These are phyloP conservation scores for Myrmophylax atrothorax DNA, from an alignment of 2,113 vertebrate genomes.

Conservation along the genomic window DNA sequence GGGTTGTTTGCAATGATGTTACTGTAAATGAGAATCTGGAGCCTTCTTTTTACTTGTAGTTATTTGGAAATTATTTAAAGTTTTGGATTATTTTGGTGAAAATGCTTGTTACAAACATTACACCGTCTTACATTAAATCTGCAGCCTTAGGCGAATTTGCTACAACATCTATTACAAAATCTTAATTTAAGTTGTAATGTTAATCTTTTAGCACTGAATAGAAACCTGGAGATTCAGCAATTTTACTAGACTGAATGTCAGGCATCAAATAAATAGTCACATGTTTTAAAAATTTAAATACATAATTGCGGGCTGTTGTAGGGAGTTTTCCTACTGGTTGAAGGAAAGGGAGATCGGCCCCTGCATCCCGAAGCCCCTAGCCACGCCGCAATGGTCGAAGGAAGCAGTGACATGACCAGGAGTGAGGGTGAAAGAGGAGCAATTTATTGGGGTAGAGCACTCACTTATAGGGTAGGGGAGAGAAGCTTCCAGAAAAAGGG, in stretches of 20 bases:
- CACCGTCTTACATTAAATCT: background rate
- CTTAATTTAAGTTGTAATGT: background rate
- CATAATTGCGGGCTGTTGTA: background rate
- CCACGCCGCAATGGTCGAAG: no score
- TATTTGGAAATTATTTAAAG: background rate
- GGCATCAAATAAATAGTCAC: background rate
- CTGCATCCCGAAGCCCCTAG: no score
- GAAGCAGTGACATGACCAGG: no score
- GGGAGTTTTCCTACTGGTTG: no score
- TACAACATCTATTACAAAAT: background rate
- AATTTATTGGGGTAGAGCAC: no score
- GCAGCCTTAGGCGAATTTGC: background rate
- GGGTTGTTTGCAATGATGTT: background rate
- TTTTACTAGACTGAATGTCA: background rate
- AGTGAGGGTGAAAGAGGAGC: no score
- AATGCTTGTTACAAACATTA: background rate
- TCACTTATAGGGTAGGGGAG: no score
- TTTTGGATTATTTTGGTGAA: background rate
- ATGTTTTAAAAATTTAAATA: background rate
- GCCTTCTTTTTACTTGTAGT: background rate
- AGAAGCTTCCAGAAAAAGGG: no score
- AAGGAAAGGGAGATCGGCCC: no score
- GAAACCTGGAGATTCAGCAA: background rate
- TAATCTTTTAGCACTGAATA: background rate
- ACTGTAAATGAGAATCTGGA: background rate